phyloP scores from a whole-genome alignment of 2,888 invertebrate species.

The Drosophila lacicola region DNA sequence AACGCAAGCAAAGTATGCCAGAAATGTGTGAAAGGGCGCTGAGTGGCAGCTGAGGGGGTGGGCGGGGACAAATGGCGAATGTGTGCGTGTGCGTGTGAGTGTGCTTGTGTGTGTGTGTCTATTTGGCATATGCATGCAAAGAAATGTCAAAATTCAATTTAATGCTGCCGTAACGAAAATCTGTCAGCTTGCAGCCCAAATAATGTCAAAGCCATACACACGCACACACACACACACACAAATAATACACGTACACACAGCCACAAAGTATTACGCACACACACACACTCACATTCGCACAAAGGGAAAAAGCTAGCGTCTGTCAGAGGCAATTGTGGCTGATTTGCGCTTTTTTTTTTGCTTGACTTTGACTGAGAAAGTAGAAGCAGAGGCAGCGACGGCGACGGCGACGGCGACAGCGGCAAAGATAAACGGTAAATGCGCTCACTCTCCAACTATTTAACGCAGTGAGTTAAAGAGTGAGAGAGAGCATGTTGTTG shows the following conservation, averaged over 20 bases:
- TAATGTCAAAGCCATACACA: slow-evolving; percentile 74
- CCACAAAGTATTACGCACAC: slow-evolving; percentile 48
- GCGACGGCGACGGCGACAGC: neutral
- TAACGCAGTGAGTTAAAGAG: neutral
- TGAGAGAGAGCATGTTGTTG: neutral
- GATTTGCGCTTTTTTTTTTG: slow-evolving; percentile 76
- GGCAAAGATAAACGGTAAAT: slow-evolving; percentile 60
- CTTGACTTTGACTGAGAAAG: slow-evolving; percentile 37
- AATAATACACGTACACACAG: slow-evolving; percentile 8
- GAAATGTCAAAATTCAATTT: slow-evolving; percentile 80
- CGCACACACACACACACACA: slow-evolving; percentile 1
- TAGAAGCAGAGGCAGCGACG: neutral
- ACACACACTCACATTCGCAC: slow-evolving; percentile 10
- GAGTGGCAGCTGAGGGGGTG: no score
- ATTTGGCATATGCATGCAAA: slow-evolving; percentile 60
- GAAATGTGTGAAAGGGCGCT: no score
- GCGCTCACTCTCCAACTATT: slow-evolving; percentile 1
- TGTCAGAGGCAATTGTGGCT: slow-evolving; percentile 78
- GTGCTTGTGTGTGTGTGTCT: slow-evolving; percentile 11
- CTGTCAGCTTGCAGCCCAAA: slow-evolving; percentile 80
- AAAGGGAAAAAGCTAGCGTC: slow-evolving; percentile 61
- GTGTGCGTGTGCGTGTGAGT: neutral
- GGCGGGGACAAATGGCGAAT: slow-evolving; percentile 7
- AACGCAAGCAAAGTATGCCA: no score
- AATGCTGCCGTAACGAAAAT: slow-evolving; percentile 77